Percentiles rank a stretch among this genome's conserved stretches.
Conservation (phyloP, 2,888 invertebrate genomes). For the Meganola albula region DNA sequence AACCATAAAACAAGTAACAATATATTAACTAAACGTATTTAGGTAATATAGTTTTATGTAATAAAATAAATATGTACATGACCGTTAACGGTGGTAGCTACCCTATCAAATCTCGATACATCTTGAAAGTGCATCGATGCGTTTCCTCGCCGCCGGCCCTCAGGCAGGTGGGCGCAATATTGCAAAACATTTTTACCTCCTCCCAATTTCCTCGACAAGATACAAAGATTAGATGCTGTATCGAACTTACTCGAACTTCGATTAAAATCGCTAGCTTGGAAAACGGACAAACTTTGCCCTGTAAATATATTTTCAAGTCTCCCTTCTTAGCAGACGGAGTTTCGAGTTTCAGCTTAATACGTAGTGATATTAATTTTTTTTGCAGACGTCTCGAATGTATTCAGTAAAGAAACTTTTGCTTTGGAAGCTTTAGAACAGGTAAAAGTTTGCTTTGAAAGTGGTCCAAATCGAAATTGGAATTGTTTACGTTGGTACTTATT, state of each 20-base stretch:
- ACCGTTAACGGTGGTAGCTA: conserved; percentile 6
- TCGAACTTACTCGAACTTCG: conserved; percentile 28
- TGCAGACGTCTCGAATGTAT: conserved; percentile 13
- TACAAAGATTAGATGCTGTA: conserved; percentile 29
- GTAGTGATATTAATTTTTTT: conserved; percentile 21
- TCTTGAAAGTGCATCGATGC: conserved; percentile 19
- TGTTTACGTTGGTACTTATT: too few species aligned
- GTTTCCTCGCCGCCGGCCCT: conserved; percentile 11
- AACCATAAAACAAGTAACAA: neutral
- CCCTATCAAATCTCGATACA: conserved; percentile 16
- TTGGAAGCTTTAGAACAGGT: conserved; percentile 1
- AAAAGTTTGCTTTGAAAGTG: neutral
- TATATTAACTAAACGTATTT: too few species aligned
- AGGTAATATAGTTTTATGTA: too few species aligned
- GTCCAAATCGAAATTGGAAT: neutral
- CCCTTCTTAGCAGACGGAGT: conserved; percentile 7
- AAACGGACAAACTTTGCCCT: conserved; percentile 23
- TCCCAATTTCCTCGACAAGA: conserved; percentile 31
- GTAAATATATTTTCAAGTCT: conserved; percentile 24
- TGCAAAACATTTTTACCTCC: conserved; percentile 29
- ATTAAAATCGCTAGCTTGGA: conserved; percentile 31
- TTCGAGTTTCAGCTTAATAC: conserved; percentile 16
- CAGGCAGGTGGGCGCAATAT: conserved; percentile 17
- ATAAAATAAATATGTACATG: neutral
- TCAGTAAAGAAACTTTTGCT: conserved; percentile 4